A percentile compares a stretch with the other conserved stretches of the same genome.
Evolutionary conservation across 1,140 invertebrate genomes (phyloP).

Genomic region (Penaeus chinensis): DNA sequence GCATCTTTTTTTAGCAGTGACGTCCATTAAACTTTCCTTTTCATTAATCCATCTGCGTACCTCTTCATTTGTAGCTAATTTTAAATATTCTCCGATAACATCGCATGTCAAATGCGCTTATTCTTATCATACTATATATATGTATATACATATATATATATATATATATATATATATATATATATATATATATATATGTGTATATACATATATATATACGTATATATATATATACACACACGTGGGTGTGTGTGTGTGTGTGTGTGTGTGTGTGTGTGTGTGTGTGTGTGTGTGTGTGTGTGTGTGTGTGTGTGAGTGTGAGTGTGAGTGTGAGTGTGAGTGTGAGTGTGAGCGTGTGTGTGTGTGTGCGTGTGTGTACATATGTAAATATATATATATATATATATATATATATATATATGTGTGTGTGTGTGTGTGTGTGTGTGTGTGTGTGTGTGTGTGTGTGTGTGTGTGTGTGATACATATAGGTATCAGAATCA

Average conservation of each 20-base stretch:
- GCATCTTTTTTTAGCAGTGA: too few species aligned
- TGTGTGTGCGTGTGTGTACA: neutral
- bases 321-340: too few species aligned
- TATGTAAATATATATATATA: slow-evolving; percentile 14
- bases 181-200: slow-evolving; percentile 27
- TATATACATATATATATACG: slow-evolving; percentile 27
- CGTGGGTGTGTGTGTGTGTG: neutral
- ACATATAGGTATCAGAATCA: too few species aligned
- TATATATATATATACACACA: neutral
- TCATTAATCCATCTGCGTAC: too few species aligned
- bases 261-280: neutral
- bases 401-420: neutral
- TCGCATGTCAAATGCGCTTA: neutral
- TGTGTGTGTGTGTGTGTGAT: too few species aligned
- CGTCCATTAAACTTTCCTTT: too few species aligned
- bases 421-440: too few species aligned
- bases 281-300: neutral
- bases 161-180: slow-evolving; percentile 36
- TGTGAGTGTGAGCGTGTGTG: neutral
- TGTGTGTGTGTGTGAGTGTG: neutral
- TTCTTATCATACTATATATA: neutral
- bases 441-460: too few species aligned
- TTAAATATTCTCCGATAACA: neutral
- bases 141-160: slow-evolving; percentile 19
- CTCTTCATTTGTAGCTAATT: too few species aligned